These are phyloP conservation scores for Steatornis caripensis DNA, from an alignment of 2,113 vertebrate species.

Conservation along the genomic window DNA sequence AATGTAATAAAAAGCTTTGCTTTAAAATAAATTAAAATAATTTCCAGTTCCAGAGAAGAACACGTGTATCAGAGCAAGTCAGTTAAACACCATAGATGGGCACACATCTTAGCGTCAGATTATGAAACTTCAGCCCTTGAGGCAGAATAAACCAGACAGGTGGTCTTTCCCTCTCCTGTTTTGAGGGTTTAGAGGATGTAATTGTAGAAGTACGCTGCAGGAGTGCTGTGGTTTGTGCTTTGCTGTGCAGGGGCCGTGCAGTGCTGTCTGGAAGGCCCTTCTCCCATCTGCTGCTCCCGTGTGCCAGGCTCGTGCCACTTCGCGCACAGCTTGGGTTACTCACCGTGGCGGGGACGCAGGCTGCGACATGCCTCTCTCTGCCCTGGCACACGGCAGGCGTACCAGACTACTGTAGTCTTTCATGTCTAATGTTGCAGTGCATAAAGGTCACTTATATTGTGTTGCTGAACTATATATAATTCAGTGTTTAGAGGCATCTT, in stretches of 20 bases:
- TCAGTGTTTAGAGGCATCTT: neutral
- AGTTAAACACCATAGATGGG: neutral
- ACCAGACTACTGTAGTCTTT: neutral
- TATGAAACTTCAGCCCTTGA: neutral
- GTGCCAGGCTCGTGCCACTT: neutral
- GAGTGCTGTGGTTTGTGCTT: neutral
- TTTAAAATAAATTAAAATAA: neutral
- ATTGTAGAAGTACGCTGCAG: neutral
- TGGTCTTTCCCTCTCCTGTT: neutral
- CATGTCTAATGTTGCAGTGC: neutral
- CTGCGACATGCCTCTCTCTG: neutral
- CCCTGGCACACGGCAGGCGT: neutral
- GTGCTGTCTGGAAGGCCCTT: neutral
- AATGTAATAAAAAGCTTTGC: neutral
- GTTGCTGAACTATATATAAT: slow-evolving; percentile 40
- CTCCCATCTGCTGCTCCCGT: neutral
- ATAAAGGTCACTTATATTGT: slow-evolving; percentile 26
- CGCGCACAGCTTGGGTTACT: neutral
- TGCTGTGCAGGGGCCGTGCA: fast-evolving
- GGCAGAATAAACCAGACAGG: neutral
- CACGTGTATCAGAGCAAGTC: neutral
- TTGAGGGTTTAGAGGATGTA: neutral
- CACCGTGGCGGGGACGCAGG: neutral
- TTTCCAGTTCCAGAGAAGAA: neutral
- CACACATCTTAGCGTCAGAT: neutral